Conservation (phyloP, 1,140 invertebrate species). For the Drosophila melanogaster region Release_6_plus_ISO1_MT NC_004354.4:13075501-13076000, state of each 20-base stretch:
- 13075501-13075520: constrained; percentile 9
- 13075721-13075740: constrained; percentile 76
- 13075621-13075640: constrained; percentile 79
- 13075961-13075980: neutral
- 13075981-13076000: neutral
- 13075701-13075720: constrained; percentile 76
- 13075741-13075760: constrained; percentile 67
- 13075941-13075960: neutral
- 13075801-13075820: constrained; percentile 1
- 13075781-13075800: constrained; percentile 65
- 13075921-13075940: neutral
- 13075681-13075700: constrained; percentile 80
- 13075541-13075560: constrained; percentile 74
- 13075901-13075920: neutral
- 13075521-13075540: constrained; percentile 68
- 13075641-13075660: constrained; percentile 70
- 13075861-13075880: neutral
- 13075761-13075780: constrained; percentile 61
- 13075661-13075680: constrained; percentile 79
- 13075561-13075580: constrained; percentile 56
- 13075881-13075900: neutral
- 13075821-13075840: neutral
- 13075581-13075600: constrained; percentile 21
- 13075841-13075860: neutral
- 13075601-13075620: constrained; percentile 64